phyloP scores from a whole-genome alignment of 2,888 invertebrate genomes.

The Cremastinae sp. region DNA sequence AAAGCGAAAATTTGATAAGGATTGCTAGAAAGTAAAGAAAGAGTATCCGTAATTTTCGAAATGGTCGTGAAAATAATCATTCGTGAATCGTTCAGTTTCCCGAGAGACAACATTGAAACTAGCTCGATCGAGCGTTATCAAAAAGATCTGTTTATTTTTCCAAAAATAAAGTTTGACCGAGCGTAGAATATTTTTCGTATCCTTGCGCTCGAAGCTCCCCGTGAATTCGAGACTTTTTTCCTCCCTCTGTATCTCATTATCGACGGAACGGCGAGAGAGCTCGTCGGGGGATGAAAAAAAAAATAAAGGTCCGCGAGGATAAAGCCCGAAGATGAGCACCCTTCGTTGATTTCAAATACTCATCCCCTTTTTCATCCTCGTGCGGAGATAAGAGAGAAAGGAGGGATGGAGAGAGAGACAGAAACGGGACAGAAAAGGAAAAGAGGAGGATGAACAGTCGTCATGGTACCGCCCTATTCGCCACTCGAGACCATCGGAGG shows the following conservation, averaged over 20 bases:
- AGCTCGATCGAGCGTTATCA: neutral
- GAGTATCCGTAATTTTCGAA: conserved; percentile 4
- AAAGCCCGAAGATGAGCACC: conserved; percentile 30
- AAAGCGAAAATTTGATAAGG: too few species aligned
- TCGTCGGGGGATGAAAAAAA: neutral
- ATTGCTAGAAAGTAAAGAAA: too few species aligned
- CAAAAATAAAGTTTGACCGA: neutral
- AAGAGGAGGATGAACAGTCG: conserved; percentile 33
- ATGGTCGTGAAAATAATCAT: too few species aligned
- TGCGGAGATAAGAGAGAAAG: conserved; percentile 3
- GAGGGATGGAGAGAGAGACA: neutral
- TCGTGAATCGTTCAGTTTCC: too few species aligned
- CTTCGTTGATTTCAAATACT: conserved; percentile 36
- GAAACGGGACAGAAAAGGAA: neutral
- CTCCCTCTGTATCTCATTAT: conserved; percentile 34
- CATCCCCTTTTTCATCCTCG: conserved; percentile 11
- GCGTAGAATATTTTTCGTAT: neutral
- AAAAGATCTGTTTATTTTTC: conserved; percentile 2
- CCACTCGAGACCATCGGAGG: conserved; percentile 2
- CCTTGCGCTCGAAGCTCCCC: neutral
- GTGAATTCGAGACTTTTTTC: conserved; percentile 15
- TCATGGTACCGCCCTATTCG: conserved; percentile 55
- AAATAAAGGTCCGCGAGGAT: neutral
- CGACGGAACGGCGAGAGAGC: conserved; percentile 15
- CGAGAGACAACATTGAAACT: too few species aligned